These are phyloP conservation scores for Arothron firmamentum DNA, from an alignment of 2,113 vertebrate species.

Conservation along the genomic window DNA sequence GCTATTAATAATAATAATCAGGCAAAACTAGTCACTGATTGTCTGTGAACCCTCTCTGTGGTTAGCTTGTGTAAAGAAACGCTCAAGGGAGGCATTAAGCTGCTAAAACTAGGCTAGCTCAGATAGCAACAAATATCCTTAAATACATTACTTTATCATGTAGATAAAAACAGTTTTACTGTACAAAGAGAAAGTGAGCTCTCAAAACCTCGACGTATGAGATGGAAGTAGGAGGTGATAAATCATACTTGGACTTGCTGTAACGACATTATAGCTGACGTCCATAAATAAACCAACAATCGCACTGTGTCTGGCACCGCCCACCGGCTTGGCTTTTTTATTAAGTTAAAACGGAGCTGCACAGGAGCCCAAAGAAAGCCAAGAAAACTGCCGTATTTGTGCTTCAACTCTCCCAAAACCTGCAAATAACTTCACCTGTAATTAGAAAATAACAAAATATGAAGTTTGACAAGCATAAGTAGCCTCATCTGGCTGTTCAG, in stretches of 20 bases:
- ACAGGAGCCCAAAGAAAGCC: neutral
- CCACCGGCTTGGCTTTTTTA: neutral
- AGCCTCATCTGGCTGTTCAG: no score
- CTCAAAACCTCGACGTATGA: slow-evolving; percentile 3
- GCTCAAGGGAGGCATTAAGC: no score
- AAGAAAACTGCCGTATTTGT: slow-evolving; percentile 3
- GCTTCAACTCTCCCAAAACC: neutral
- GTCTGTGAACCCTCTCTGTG: no score
- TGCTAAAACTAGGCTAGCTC: no score
- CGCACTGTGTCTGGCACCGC: slow-evolving; percentile 7
- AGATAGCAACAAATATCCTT: no score
- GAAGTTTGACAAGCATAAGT: no score
- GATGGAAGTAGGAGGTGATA: slow-evolving; percentile 36
- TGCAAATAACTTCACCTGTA: no score
- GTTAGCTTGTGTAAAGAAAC: no score
- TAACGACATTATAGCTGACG: slow-evolving; percentile 14
- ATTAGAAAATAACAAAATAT: no score
- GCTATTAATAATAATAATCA: no score
- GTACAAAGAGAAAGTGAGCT: neutral
- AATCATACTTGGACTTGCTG: slow-evolving; percentile 22
- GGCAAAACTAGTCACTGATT: no score
- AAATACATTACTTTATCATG: no score
- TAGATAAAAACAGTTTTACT: neutral
- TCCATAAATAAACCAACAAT: slow-evolving; percentile 40
- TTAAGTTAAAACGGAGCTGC: neutral